These are phyloP conservation scores for Peromyscus aztecus DNA, from an alignment of 2,797 vertebrate genomes.

Conservation along the genomic window DNA sequence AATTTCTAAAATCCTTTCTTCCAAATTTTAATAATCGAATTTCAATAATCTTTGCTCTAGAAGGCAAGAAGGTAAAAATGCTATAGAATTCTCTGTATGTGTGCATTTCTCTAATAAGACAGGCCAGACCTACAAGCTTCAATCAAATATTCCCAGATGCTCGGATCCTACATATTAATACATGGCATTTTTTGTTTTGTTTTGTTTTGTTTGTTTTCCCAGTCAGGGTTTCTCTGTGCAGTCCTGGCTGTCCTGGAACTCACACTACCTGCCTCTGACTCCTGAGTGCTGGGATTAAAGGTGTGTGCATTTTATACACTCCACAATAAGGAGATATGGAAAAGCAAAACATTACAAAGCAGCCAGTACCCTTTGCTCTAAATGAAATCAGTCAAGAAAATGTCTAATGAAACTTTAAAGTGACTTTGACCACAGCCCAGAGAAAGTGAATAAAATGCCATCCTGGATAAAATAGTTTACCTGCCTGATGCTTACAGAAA, in stretches of 20 bases:
- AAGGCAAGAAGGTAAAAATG: not conserved
- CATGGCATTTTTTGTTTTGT: not conserved
- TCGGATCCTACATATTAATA: not conserved
- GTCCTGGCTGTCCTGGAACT: not conserved
- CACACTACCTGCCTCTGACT: not conserved
- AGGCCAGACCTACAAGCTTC: not conserved
- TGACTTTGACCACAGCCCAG: not conserved
- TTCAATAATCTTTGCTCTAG: not conserved
- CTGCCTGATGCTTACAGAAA: slow-evolving; percentile 17
- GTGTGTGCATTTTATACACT: not conserved
- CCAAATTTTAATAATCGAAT: not conserved
- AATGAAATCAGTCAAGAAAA: slow-evolving; percentile 48
- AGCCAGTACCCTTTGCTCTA: not conserved
- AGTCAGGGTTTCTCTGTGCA: not conserved
- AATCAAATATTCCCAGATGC: slow-evolving; percentile 43
- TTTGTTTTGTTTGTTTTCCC: not conserved
- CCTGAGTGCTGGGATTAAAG: not conserved
- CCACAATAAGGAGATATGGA: not conserved
- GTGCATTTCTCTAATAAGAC: not conserved
- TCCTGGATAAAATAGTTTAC: not conserved
- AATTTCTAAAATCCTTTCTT: slow-evolving; percentile 29
- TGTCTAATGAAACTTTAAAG: slow-evolving; percentile 17
- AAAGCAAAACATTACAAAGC: slow-evolving; percentile 51
- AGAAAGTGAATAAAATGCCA: slow-evolving; percentile 54
- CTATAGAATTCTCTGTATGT: not conserved